Evolutionary conservation across 92 coral and sea anemone species (phyloP).

Genomic region (Pocillopora grandis): DNA sequence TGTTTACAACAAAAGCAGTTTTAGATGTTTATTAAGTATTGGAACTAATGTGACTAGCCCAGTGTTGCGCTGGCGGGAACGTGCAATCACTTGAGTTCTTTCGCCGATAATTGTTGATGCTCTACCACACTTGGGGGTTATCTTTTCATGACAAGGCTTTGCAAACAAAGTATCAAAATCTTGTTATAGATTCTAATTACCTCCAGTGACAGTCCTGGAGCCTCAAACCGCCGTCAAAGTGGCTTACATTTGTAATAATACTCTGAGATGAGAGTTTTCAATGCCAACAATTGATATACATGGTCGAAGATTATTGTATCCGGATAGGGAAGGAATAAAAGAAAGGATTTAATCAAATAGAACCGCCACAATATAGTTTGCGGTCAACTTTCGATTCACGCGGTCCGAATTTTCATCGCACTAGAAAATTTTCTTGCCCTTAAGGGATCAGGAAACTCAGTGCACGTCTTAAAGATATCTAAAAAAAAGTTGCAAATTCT

Average conservation of each 20-base stretch:
- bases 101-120: background rate
- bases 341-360: background rate
- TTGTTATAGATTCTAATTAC: slow-evolving; percentile 2
- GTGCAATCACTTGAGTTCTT: background rate
- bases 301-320: background rate
- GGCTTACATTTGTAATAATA: slow-evolving; percentile 12
- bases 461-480: background rate
- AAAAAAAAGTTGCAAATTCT: background rate
- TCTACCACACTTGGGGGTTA: background rate
- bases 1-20: background rate
- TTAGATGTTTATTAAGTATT: background rate
- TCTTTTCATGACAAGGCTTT: background rate
- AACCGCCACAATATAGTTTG: background rate
- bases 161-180: background rate
- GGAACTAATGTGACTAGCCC: too few species aligned
- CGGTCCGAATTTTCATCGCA: background rate
- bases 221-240: slow-evolving; percentile 7
- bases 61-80: background rate
- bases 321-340: slow-evolving; percentile 33
- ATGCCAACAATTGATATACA: slow-evolving; percentile 2
- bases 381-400: background rate
- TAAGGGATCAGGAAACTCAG: background rate
- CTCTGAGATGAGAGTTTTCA: slow-evolving; percentile 3
- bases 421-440: slow-evolving; percentile 10
- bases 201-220: background rate